phyloP scores from a whole-genome alignment of 2,888 invertebrate genomes.

The Brachypalpus laphriformis region DNA sequence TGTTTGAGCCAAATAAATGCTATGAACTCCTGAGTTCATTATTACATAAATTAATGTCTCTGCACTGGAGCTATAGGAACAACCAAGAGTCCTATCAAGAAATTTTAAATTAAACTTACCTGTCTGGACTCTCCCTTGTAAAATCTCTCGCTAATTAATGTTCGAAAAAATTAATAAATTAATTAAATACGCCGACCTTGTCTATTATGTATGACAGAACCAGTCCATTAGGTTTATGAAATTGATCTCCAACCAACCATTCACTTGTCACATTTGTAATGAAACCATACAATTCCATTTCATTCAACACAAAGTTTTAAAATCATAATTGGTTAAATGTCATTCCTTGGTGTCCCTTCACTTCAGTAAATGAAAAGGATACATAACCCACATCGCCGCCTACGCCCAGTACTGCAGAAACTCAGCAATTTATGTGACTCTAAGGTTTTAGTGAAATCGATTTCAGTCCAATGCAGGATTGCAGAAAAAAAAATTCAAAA shows the following conservation, averaged over 20 bases:
- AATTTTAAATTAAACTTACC: constrained; percentile 12
- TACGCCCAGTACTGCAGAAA: neutral
- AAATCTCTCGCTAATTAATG: neutral
- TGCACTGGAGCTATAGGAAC: neutral
- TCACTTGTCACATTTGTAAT: constrained; percentile 9
- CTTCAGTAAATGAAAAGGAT: neutral
- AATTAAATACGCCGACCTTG: constrained; percentile 1
- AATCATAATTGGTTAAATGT: constrained; percentile 29
- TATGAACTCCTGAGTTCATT: neutral
- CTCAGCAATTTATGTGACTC: neutral
- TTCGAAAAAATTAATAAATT: constrained; percentile 1
- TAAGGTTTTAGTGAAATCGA: constrained; percentile 9
- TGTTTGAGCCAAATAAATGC: neutral
- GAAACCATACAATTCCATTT: neutral
- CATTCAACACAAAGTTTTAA: neutral
- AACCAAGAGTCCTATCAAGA: neutral
- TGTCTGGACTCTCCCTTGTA: neutral
- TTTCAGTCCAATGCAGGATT: neutral
- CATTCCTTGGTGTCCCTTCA: neutral
- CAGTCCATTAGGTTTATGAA: neutral
- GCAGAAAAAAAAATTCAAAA: neutral
- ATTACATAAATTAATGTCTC: constrained; percentile 12
- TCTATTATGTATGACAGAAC: constrained; percentile 7
- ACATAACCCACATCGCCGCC: constrained; percentile 1
- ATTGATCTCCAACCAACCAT: constrained; percentile 15